Percentiles rank a stretch among this genome's conserved stretches.
These are phyloP conservation scores for Sorex fumeus DNA, from an alignment of 2,113 vertebrate species.

Conservation along the genomic window DNA sequence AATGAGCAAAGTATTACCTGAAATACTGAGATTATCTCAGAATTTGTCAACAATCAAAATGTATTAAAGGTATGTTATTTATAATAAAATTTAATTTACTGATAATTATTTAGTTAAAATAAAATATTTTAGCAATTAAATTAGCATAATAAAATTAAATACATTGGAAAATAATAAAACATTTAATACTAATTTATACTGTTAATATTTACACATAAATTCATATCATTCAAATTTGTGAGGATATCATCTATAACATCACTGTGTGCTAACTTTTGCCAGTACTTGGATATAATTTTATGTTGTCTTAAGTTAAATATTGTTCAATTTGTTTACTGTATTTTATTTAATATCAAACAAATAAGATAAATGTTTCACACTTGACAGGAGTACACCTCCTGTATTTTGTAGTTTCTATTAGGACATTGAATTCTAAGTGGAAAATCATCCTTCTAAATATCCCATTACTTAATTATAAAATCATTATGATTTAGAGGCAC, in stretches of 20 bases:
- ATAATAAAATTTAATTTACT: neutral
- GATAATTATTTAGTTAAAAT: neutral
- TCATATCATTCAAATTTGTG: conserved; percentile 27
- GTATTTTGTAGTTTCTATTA: neutral
- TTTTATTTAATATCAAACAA: conserved; percentile 16
- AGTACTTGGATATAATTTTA: conserved; percentile 44
- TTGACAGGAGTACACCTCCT: neutral
- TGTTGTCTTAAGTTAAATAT: conserved; percentile 22
- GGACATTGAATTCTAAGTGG: neutral
- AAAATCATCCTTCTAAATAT: neutral
- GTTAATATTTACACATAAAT: neutral
- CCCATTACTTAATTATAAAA: neutral
- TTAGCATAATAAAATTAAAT: conserved; percentile 41
- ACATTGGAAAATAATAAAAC: conserved; percentile 38
- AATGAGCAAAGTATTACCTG: neutral
- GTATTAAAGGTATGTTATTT: conserved; percentile 8
- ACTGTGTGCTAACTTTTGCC: neutral
- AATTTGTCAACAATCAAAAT: conserved; percentile 58
- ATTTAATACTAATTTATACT: conserved; percentile 31
- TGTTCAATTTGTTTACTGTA: neutral
- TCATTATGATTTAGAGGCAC: neutral
- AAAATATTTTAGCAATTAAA: conserved; percentile 35
- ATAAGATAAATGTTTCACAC: neutral
- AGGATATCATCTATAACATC: neutral
- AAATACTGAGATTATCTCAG: conserved; percentile 21